Conservation (phyloP, 2,113 vertebrate genomes). For the Oreochromis tanganicae region DNA sequence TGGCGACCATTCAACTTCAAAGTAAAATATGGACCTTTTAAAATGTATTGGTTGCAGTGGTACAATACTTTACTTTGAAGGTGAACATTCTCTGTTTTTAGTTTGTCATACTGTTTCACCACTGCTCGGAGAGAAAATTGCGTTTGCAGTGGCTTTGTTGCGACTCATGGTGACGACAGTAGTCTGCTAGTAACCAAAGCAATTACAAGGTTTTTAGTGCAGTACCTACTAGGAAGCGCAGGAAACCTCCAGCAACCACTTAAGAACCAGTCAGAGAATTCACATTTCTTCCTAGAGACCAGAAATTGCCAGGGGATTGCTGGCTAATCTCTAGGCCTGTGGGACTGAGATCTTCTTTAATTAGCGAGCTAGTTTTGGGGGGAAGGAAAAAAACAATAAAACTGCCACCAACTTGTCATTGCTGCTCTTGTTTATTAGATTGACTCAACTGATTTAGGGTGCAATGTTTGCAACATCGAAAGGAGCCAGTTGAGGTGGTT, state of each 20-base stretch:
- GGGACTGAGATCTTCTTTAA: background rate
- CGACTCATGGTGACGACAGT: background rate
- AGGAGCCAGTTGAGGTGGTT: no score
- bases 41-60: background rate
- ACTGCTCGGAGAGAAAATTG: background rate
- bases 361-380: background rate
- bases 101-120: background rate
- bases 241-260: background rate
- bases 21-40: background rate
- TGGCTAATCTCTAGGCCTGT: background rate
- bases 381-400: background rate
- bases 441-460: background rate
- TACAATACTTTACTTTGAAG: background rate
- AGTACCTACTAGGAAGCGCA: background rate
- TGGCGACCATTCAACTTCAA: background rate
- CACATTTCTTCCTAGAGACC: rapidly evolving
- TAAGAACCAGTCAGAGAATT: background rate
- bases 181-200: background rate
- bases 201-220: background rate
- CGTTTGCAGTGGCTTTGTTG: background rate
- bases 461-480: background rate
- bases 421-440: background rate
- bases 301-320: background rate
- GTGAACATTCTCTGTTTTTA: background rate
- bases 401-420: background rate